Evolutionary conservation across 1,140 invertebrate species (phyloP).

Genomic region (Lordiphosa collinella): DNA sequence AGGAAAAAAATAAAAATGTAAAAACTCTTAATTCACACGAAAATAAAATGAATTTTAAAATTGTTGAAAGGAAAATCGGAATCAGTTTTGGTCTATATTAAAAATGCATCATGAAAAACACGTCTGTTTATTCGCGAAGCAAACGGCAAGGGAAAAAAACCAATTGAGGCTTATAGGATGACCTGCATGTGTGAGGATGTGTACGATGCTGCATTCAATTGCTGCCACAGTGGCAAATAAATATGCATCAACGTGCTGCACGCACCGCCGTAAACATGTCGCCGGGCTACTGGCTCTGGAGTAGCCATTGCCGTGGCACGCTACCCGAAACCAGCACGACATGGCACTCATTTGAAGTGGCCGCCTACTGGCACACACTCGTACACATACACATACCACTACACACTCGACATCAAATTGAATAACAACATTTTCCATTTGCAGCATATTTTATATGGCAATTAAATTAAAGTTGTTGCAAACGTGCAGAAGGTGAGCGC

Average conservation of each 20-base stretch:
- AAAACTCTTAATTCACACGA: conserved; percentile 4
- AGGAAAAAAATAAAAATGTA: conserved; percentile 7
- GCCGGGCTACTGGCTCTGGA: conserved; percentile 29
- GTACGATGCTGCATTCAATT: conserved; percentile 50
- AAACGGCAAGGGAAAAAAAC: conserved; percentile 10
- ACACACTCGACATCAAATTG: conserved; percentile 38
- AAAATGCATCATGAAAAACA: conserved; percentile 54
- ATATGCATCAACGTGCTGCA: conserved; percentile 49
- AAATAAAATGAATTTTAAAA: conserved; percentile 18
- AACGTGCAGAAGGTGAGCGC: no score
- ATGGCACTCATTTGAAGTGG: conserved; percentile 48
- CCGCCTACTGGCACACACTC: conserved; percentile 5
- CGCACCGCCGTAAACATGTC: conserved; percentile 48
- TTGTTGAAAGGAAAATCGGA: conserved; percentile 5
- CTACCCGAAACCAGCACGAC: conserved; percentile 42
- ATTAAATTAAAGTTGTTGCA: conserved; percentile 43
- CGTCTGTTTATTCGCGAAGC: conserved; percentile 34
- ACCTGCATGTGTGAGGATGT: background rate
- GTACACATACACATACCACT: conserved; percentile 16
- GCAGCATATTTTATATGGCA: conserved; percentile 27
- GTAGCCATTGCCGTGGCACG: conserved; percentile 36
- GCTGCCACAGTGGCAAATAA: conserved; percentile 31
- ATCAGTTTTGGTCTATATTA: conserved; percentile 27
- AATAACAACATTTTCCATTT: conserved; percentile 48
- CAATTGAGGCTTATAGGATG: conserved; percentile 22